A percentile compares a stretch with the other conserved stretches of the same genome.
Evolutionary conservation across 2,113 vertebrate genomes (phyloP).

Genomic region (Rousettus leschenaultii): DNA sequence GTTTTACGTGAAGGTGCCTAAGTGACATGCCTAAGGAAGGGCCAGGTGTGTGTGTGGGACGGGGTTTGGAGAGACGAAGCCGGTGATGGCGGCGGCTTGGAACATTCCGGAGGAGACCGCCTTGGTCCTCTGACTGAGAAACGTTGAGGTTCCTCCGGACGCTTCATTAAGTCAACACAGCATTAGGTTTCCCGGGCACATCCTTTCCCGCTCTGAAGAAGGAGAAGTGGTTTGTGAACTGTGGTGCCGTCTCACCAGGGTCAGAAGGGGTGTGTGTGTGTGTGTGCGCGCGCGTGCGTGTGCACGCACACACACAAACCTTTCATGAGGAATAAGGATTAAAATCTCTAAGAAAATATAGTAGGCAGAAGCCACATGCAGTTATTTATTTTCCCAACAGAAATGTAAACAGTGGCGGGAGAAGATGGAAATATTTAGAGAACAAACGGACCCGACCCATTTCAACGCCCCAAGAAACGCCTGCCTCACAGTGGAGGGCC

Average conservation of each 20-base stretch:
- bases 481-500: neutral
- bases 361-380: neutral
- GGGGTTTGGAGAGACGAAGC: neutral
- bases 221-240: neutral
- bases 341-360: constrained; percentile 62
- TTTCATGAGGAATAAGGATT: constrained; percentile 24
- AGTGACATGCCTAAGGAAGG: constrained; percentile 70
- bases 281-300: too few species aligned
- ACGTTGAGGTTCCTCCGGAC: neutral
- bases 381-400: constrained; percentile 36
- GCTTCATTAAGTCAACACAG: neutral
- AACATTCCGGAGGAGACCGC: constrained; percentile 35
- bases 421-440: constrained; percentile 65
- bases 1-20: constrained; percentile 69
- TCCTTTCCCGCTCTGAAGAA: neutral
- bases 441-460: constrained; percentile 68
- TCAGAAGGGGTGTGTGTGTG: neutral
- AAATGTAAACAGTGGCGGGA: constrained; percentile 36
- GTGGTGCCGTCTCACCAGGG: neutral
- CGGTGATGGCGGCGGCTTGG: neutral
- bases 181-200: neutral
- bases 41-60: neutral
- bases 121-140: neutral
- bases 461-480: constrained; percentile 60
- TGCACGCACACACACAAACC: neutral